Conservation (phyloP, 2,113 vertebrate species). For the Aptenodytes patagonicus region DNA sequence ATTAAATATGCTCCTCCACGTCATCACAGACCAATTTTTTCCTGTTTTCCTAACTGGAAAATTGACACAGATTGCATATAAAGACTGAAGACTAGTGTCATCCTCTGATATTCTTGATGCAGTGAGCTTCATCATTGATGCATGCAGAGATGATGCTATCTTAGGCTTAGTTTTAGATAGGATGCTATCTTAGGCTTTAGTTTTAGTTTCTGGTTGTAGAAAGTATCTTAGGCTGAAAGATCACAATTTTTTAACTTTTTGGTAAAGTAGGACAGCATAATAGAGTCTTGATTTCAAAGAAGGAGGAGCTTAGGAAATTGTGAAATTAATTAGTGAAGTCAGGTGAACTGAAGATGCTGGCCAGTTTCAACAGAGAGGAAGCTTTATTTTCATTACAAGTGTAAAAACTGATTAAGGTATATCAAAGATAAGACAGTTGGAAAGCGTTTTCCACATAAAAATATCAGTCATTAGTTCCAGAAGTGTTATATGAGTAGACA, state of each 20-base stretch:
- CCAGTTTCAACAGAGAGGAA: neutral
- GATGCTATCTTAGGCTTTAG: neutral
- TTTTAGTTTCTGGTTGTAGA: neutral
- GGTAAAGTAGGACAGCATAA: neutral
- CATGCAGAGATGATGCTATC: neutral
- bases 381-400: neutral
- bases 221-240: neutral
- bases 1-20: neutral
- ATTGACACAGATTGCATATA: neutral
- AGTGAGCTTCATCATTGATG: neutral
- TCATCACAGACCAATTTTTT: neutral
- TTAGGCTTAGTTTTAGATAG: neutral
- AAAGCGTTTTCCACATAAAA: neutral
- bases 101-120: neutral
- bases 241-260: neutral
- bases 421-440: neutral
- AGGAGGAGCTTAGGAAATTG: neutral
- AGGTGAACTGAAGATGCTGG: neutral
- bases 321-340: neutral
- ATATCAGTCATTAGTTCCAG: neutral
- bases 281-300: neutral
- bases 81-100: neutral
- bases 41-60: neutral
- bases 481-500: neutral
- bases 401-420: neutral